Evolutionary conservation across 2,797 vertebrate species (phyloP), one percentile per base, ranked within the genome.

Genomic region (Macrochelys suwanniensis): DNA sequence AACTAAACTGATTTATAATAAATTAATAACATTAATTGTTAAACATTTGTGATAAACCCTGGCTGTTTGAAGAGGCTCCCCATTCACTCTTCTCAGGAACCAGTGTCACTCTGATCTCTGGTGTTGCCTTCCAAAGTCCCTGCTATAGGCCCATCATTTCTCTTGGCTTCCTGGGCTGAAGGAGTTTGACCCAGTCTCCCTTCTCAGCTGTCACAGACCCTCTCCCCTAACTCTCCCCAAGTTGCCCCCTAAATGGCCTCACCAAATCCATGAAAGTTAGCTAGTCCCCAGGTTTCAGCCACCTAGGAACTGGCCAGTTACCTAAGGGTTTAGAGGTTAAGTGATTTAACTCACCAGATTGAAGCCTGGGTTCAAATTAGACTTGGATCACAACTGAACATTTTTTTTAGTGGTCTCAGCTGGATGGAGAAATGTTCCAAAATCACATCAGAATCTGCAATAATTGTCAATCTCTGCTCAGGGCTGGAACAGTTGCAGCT

Each of bases 361-460:
- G 7, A 42, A 81, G 61, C 16, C 50, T 45, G 25, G 76, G 42
- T 28, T 82, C 15, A 31, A 8, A 10, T 76, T 2, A 79, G 45
- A 61, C 0, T 0, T 5, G 6, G 2, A 1, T 1, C 37, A 47
- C 50, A 54, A 1, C 1, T 1, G 4, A 19, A 1, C 4, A 3
- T 0, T 2, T 77, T 2, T 77, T n/a, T 57, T 42, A 1, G 1
- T 1, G 6, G 53, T 83, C 2, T 4, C 56, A 71, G 19, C 0
- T 77, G 13, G 25, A 51, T 37, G 25, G 50, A 71, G n/a, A 11
- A 45, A 49, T 77, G 45, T 49, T 45, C 26, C 74, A 77, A 17
- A 77, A 31, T 71, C 68, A 25, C 21, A 42, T 11, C 11, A 71
- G n/a, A 71, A 71, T 77, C 15, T 49, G 6, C 11, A 33, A 17